phyloP scores from a whole-genome alignment of 2,888 invertebrate genomes.

The Metopia argyrocephala region DNA sequence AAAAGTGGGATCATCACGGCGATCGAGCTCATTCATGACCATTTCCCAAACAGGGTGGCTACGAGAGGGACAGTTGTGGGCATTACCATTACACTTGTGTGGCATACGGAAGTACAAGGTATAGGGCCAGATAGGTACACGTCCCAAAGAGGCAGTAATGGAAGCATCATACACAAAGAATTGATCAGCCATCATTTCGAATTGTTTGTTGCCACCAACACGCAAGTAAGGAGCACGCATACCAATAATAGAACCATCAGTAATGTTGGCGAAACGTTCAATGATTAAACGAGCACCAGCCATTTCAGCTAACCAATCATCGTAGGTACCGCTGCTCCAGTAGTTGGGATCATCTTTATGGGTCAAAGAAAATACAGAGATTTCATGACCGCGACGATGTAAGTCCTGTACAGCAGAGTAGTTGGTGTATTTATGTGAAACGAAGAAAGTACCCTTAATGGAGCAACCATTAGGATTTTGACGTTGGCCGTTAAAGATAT shows the following conservation, averaged over 20 bases:
- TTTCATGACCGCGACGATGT: conserved; percentile 93
- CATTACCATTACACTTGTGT: conserved; percentile 96
- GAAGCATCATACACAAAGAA: conserved; percentile 97
- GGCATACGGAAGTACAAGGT: conserved; percentile 98
- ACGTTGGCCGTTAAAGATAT: conserved; percentile 90
- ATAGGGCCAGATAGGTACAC: conserved; percentile 98
- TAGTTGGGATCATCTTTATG: conserved; percentile 95
- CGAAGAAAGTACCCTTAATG: conserved; percentile 93
- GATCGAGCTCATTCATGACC: conserved; percentile 96
- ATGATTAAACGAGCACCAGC: conserved; percentile 92
- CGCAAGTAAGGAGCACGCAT: conserved; percentile 92
- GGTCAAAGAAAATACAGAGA: conserved; percentile 93
- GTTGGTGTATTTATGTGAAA: conserved; percentile 94
- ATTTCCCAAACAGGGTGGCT: conserved; percentile 97
- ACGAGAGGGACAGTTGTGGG: conserved; percentile 93
- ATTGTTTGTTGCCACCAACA: conserved; percentile 96
- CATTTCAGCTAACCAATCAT: conserved; percentile 97
- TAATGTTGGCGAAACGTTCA: conserved; percentile 94
- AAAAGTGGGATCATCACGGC: conserved; percentile 95
- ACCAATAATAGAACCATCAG: conserved; percentile 93
- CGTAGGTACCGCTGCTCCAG: conserved; percentile 92
- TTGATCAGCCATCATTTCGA: conserved; percentile 98
- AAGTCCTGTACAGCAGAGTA: conserved; percentile 94
- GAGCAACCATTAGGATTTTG: conserved; percentile 94
- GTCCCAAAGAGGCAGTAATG: conserved; percentile 91